A percentile compares a stretch with the other conserved stretches of the same genome.
Conservation (phyloP, 2,888 invertebrate species). For the Orgyia antiqua region DNA sequence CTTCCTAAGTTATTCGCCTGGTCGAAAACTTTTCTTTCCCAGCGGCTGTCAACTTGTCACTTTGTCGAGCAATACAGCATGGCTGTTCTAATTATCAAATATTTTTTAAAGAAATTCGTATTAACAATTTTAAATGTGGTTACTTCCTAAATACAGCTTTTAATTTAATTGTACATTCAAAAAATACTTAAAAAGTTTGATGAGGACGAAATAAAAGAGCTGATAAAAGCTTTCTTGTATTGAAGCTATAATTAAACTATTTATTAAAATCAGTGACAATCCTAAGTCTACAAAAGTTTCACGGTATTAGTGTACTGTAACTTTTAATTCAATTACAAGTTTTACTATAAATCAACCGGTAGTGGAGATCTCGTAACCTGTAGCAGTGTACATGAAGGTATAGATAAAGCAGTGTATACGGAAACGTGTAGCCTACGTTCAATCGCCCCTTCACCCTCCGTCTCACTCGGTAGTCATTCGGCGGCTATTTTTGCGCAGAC, state of each 20-base stretch:
- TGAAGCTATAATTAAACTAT: too few species aligned
- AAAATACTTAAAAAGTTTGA: conserved; percentile 6
- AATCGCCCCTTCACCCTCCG: conserved; percentile 26
- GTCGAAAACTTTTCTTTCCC: too few species aligned
- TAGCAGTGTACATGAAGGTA: conserved; percentile 23
- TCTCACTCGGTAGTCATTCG: conserved; percentile 13
- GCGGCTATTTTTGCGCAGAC: conserved; percentile 64
- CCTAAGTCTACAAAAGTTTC: neutral
- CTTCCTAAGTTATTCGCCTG: too few species aligned
- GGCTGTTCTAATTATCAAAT: too few species aligned
- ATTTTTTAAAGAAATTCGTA: too few species aligned
- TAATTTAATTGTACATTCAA: conserved; percentile 18
- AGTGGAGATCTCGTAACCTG: conserved; percentile 44
- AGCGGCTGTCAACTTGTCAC: too few species aligned
- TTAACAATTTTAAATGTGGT: too few species aligned
- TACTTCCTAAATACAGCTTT: conserved; percentile 12
- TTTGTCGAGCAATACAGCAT: too few species aligned
- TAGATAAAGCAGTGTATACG: too few species aligned
- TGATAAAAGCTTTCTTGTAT: too few species aligned
- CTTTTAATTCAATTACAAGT: conserved; percentile 68
- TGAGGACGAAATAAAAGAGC: too few species aligned
- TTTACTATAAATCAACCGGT: conserved; percentile 66
- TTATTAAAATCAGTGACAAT: too few species aligned
- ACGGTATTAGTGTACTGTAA: conserved; percentile 31
- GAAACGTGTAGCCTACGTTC: conserved; percentile 22